Conservation (phyloP, 2,888 invertebrate genomes). For the Cataglyphis albicans region DNA sequence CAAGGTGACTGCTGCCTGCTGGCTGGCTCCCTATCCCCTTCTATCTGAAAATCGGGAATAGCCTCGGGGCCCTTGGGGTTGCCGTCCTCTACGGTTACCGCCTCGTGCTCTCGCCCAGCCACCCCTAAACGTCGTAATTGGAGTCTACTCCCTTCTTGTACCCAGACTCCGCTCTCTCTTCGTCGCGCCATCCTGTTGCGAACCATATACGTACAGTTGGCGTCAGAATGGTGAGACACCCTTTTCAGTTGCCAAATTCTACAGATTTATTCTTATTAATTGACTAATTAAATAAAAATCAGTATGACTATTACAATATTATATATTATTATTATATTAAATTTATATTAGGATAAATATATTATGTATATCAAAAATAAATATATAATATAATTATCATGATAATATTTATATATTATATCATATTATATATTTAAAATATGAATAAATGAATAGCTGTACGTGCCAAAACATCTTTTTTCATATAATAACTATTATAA, state of each 20-base stretch:
- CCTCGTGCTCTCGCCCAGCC: constrained; percentile 63
- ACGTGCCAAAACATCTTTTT: no score
- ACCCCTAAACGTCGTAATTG: constrained; percentile 78
- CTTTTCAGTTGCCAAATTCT: neutral
- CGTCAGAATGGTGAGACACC: neutral
- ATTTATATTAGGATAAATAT: neutral
- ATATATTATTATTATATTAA: neutral
- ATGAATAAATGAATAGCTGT: no score
- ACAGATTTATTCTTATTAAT: neutral
- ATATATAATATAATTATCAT: no score
- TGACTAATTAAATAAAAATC: neutral
- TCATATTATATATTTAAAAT: no score
- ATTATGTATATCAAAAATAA: neutral
- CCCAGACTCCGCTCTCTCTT: constrained; percentile 29
- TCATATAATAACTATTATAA: no score
- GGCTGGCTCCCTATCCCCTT: constrained; percentile 33
- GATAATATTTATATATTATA: no score
- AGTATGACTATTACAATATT: neutral
- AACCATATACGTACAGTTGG: neutral
- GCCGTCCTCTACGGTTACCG: constrained; percentile 52
- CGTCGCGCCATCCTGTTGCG: constrained; percentile 14
- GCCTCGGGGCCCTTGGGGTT: constrained; percentile 69
- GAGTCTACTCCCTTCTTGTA: constrained; percentile 68
- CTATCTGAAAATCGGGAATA: constrained; percentile 64
- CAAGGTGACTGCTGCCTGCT: constrained; percentile 41